phyloP scores from a whole-genome alignment of 1,140 invertebrate genomes.

The Eumeta japonica region DNA sequence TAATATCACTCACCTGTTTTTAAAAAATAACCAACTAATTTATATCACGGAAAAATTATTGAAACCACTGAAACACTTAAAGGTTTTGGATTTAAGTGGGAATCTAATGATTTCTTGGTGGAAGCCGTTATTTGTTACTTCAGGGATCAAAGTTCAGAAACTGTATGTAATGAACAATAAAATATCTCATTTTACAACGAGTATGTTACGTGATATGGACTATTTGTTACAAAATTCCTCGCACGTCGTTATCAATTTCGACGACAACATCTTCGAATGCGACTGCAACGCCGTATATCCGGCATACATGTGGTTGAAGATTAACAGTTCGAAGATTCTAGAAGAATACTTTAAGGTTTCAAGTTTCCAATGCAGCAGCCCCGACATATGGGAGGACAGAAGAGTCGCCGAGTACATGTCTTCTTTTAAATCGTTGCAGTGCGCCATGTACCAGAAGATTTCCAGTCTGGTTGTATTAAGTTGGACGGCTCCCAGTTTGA shows the following conservation, averaged over 20 bases:
- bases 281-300: slow-evolving; percentile 50
- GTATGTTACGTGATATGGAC: slow-evolving; percentile 59
- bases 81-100: slow-evolving; percentile 48
- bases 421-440: slow-evolving; percentile 30
- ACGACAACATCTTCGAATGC: slow-evolving; percentile 58
- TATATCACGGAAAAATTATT: slow-evolving; percentile 44
- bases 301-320: slow-evolving; percentile 38
- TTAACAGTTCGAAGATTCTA: slow-evolving; percentile 25
- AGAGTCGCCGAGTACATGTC: slow-evolving; percentile 38
- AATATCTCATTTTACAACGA: slow-evolving; percentile 52
- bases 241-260: slow-evolving; percentile 41
- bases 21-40: slow-evolving; percentile 51
- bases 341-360: slow-evolving; percentile 31
- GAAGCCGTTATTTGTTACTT: slow-evolving; percentile 41
- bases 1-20: slow-evolving; percentile 48
- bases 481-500: slow-evolving; percentile 33
- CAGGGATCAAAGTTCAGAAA: slow-evolving; percentile 29
- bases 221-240: slow-evolving; percentile 34
- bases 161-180: slow-evolving; percentile 55
- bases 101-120: slow-evolving; percentile 56
- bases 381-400: slow-evolving; percentile 43
- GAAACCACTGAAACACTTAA: slow-evolving; percentile 40
- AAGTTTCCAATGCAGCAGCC: slow-evolving; percentile 38
- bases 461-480: slow-evolving; percentile 33
- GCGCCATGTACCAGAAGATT: slow-evolving; percentile 34